Evolutionary conservation across 2,113 vertebrate genomes (phyloP).

Genomic region (Galemys pyrenaicus): DNA sequence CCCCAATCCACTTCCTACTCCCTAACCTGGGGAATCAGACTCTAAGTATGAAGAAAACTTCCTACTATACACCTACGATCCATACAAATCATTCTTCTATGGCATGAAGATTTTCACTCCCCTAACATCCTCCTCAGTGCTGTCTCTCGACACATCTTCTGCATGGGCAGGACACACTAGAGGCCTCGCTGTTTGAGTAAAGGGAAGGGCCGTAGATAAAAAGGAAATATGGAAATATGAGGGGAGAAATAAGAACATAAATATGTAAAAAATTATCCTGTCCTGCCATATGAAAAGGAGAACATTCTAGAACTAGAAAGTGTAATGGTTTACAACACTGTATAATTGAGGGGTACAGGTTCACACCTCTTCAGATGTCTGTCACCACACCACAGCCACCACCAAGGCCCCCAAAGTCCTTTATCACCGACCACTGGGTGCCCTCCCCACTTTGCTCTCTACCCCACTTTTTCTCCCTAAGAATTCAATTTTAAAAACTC

Average conservation of each 20-base stretch:
- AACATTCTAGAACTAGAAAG: neutral
- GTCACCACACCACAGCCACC: too few species aligned
- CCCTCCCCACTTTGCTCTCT: too few species aligned
- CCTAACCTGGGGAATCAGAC: neutral
- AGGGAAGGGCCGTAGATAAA: neutral
- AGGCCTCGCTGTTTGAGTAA: neutral
- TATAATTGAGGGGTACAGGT: too few species aligned
- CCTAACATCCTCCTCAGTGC: neutral
- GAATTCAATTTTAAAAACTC: neutral
- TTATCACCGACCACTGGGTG: too few species aligned
- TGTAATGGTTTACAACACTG: neutral
- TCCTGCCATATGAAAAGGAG: neutral
- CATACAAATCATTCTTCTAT: neutral
- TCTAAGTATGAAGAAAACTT: neutral
- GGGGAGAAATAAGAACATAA: neutral
- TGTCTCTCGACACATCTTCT: neutral
- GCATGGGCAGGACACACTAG: neutral
- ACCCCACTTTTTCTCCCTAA: neutral
- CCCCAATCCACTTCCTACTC: neutral
- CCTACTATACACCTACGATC: neutral
- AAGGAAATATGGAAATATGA: neutral
- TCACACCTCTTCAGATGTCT: too few species aligned
- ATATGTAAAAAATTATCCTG: neutral
- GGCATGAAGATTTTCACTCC: neutral
- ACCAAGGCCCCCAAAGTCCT: too few species aligned